These are phyloP conservation scores for Pangasius djambal DNA, from an alignment of 2,797 vertebrate genomes.

Conservation along the genomic window DNA sequence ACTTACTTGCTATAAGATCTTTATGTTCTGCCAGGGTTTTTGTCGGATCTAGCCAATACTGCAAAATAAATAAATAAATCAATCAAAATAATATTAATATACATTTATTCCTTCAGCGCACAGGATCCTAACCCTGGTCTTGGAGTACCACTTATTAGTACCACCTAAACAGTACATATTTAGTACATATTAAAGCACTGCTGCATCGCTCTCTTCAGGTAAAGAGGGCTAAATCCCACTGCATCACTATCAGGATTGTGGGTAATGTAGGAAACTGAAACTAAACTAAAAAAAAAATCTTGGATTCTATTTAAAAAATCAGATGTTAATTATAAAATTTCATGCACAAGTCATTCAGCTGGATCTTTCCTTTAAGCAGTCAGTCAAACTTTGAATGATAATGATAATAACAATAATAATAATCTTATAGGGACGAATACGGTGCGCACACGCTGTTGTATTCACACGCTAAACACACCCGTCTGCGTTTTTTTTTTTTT, in stretches of 20 bases:
- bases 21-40: constrained; percentile 88
- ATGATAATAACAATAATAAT: neutral
- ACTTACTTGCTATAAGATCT: constrained; percentile 88
- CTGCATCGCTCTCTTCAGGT: neutral
- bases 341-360: neutral
- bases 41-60: constrained; percentile 88
- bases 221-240: neutral
- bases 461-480: neutral
- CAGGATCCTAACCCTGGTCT: neutral
- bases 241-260: neutral
- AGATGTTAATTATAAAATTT: neutral
- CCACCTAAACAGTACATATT: neutral
- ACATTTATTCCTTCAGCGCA: neutral
- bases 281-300: neutral
- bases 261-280: neutral
- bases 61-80: constrained; percentile 36
- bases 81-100: neutral
- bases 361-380: neutral
- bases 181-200: neutral
- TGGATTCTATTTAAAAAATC: neutral
- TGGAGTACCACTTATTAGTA: neutral
- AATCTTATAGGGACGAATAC: neutral
- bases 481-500: neutral
- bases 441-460: neutral
- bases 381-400: neutral